These are phyloP conservation scores for Ptilodon capucinus DNA, from an alignment of 2,888 invertebrate species.

Conservation along the genomic window DNA sequence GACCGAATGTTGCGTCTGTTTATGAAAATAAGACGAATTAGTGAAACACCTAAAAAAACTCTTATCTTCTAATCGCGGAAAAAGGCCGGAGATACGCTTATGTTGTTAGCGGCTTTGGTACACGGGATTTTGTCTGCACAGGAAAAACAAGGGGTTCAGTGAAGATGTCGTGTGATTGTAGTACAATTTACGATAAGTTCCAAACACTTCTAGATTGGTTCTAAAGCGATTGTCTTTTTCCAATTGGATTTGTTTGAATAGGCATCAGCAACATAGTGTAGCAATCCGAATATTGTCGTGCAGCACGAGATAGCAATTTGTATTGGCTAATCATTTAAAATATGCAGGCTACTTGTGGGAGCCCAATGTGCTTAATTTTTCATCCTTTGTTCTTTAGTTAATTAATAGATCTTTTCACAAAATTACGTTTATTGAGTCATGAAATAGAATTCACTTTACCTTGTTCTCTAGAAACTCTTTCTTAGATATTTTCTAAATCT, in stretches of 20 bases:
- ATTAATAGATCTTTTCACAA: not conserved
- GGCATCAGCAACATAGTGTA: not conserved
- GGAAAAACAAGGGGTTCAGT: too few species aligned
- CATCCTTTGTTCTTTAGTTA: not conserved
- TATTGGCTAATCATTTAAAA: not conserved
- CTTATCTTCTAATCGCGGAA: too few species aligned
- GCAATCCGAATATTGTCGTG: not conserved
- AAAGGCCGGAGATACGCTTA: too few species aligned
- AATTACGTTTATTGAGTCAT: not conserved
- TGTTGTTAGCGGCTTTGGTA: too few species aligned
- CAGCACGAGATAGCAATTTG: not conserved
- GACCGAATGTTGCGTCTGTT: conserved; percentile 64
- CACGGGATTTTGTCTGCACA: too few species aligned
- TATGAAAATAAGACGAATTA: conserved; percentile 7
- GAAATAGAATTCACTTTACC: not conserved
- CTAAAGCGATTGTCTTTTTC: too few species aligned
- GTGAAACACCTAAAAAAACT: too few species aligned
- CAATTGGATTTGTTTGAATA: not conserved
- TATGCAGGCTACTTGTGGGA: not conserved
- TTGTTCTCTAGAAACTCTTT: not conserved
- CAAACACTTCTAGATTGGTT: too few species aligned
- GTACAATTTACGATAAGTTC: too few species aligned
- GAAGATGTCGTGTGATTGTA: too few species aligned
- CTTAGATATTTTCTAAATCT: not conserved
- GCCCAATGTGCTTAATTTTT: not conserved